A percentile compares a stretch with the other conserved stretches of the same genome.
Conservation (phyloP, 2,888 invertebrate genomes). For the Pandemis cinnamomeana region DNA sequence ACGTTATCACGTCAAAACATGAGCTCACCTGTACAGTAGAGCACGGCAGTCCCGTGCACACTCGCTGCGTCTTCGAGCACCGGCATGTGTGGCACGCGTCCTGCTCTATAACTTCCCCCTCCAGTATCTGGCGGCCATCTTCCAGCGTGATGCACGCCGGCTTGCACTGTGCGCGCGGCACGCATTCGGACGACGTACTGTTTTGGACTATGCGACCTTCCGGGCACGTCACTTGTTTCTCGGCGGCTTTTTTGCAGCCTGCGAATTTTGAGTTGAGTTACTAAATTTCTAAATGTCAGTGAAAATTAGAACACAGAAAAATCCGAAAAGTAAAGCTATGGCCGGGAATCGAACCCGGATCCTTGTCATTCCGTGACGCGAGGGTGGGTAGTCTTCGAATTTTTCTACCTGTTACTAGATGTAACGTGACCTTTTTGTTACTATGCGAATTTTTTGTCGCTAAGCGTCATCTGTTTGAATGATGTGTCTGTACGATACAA, state of each 20-base stretch:
- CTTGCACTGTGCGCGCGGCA: slow-evolving; percentile 89
- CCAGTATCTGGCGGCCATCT: slow-evolving; percentile 87
- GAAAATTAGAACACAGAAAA: no score
- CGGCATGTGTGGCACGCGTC: slow-evolving; percentile 93
- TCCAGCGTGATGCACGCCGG: slow-evolving; percentile 87
- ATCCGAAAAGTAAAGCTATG: no score
- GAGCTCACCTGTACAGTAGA: slow-evolving; percentile 52
- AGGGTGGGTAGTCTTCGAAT: no score
- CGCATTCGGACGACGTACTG: slow-evolving; percentile 87
- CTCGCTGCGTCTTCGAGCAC: slow-evolving; percentile 88
- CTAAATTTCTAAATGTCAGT: no score
- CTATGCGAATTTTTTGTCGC: no score
- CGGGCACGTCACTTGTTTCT: slow-evolving; percentile 85
- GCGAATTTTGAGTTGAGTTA: slow-evolving; percentile 3
- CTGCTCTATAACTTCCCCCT: slow-evolving; percentile 90
- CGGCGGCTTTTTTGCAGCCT: slow-evolving; percentile 85
- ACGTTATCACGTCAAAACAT: neutral
- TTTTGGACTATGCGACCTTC: slow-evolving; percentile 90
- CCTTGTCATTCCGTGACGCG: no score
- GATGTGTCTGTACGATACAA: no score
- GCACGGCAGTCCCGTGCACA: slow-evolving; percentile 90
- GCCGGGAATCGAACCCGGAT: no score
- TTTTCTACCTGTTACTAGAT: no score
- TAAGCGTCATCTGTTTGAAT: no score
- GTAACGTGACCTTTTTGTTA: no score